Conservation (phyloP, 1,140 invertebrate species). For the Arctopsyche grandis region DNA sequence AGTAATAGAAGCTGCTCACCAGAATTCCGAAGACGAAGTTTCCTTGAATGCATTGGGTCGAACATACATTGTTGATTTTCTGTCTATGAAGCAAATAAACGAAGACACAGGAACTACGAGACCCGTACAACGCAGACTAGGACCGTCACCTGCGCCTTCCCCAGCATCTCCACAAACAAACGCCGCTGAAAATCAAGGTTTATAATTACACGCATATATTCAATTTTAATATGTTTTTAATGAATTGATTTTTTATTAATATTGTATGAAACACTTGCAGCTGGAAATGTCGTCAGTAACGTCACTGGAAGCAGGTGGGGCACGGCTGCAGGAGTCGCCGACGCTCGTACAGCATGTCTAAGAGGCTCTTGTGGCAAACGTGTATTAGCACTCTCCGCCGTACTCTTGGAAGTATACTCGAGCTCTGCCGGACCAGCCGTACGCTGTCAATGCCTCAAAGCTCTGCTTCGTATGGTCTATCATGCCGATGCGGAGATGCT, state of each 20-base stretch:
- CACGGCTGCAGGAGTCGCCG: slow-evolving; percentile 54
- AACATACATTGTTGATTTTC: slow-evolving; percentile 95
- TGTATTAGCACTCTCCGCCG: slow-evolving; percentile 82
- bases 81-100: slow-evolving; percentile 98
- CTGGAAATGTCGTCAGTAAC: background rate
- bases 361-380: slow-evolving; percentile 62
- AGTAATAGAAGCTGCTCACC: slow-evolving; percentile 86
- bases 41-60: slow-evolving; percentile 89
- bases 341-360: slow-evolving; percentile 75
- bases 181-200: slow-evolving; percentile 36
- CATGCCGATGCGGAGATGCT: slow-evolving; percentile 89
- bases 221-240: background rate
- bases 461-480: slow-evolving; percentile 95
- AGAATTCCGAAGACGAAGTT: slow-evolving; percentile 94
- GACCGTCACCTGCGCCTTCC: slow-evolving; percentile 58
- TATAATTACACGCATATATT: background rate
- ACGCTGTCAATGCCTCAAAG: slow-evolving; percentile 93
- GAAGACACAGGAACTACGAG: slow-evolving; percentile 95
- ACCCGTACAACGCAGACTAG: slow-evolving; percentile 80
- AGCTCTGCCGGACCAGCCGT: slow-evolving; percentile 97
- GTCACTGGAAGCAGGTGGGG: slow-evolving; percentile 38
- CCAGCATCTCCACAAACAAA: slow-evolving; percentile 53
- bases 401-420: slow-evolving; percentile 96
- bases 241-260: background rate
- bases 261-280: background rate